Evolutionary conservation across 2,113 vertebrate genomes (phyloP).

Genomic region (Scolopax mira): DNA sequence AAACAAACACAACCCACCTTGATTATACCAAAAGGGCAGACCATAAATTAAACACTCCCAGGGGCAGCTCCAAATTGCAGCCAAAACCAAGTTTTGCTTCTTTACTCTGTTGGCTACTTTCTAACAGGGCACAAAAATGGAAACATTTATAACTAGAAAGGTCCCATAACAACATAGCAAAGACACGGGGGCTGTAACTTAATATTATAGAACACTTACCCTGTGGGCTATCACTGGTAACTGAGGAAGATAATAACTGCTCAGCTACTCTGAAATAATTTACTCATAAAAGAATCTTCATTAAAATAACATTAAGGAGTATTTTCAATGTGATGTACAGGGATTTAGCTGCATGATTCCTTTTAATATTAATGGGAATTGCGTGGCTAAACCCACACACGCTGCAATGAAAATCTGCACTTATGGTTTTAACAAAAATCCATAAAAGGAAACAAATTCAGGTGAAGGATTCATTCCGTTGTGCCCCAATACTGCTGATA

Average conservation of each 20-base stretch:
- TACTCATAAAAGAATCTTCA: constrained; percentile 67
- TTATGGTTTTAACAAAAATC: constrained; percentile 10
- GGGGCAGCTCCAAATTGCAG: background rate
- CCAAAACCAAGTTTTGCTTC: constrained; percentile 4
- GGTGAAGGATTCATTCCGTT: background rate
- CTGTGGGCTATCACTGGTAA: constrained; percentile 41
- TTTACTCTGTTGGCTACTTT: constrained; percentile 29
- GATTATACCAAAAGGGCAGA: background rate
- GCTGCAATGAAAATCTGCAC: constrained; percentile 2
- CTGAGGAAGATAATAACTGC: constrained; percentile 60
- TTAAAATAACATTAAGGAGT: constrained; percentile 69
- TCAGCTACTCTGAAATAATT: constrained; percentile 60
- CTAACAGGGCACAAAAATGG: constrained; percentile 32
- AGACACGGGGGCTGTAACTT: constrained; percentile 16
- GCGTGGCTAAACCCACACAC: background rate
- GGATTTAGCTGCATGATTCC: constrained; percentile 35
- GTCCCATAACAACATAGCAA: constrained; percentile 45
- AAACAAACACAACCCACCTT: background rate
- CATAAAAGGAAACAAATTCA: constrained; percentile 25
- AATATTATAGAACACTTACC: constrained; percentile 53
- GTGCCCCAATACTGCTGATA: constrained; percentile 19
- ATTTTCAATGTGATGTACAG: constrained; percentile 42
- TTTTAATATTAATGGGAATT: constrained; percentile 55
- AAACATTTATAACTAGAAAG: constrained; percentile 55
- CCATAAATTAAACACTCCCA: constrained; percentile 21